Base-by-base conservation (phyloP, 2,113 vertebrate genomes). In the Tetrao urogallus region DNA sequence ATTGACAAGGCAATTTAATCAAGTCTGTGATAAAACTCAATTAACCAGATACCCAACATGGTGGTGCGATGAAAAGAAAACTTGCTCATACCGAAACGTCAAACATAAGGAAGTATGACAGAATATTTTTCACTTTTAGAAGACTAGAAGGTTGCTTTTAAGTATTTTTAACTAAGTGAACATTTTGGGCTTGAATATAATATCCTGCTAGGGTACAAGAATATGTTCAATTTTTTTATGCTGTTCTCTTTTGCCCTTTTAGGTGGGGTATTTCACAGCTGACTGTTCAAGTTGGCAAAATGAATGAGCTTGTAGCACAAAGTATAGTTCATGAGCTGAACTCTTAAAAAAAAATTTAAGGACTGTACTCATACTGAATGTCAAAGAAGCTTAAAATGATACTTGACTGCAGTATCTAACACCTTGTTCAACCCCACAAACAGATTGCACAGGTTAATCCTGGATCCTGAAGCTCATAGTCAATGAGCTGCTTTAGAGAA, bases 361-460 rank as follows among this genome's bases (percentile, higher is more conserved):
- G 13, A n/a, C 3, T 42, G 18, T 88, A 50, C 5, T 69, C 27
- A 71, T 78, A 78, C 36, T 34, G 16, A 47, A 28, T 9, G 6
- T 24, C 78, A 78, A 1, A 16, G 56, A 86, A 86, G 28, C 12
- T 78, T 54, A 86, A 92, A 78, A 1, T 47, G 34, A 25, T 45
- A 50, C 21, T 75, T 47, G 10, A 52, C 42, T 91, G 65, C n/a
- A 75, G 21, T 10, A 6, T 54, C 48, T 78, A 52, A 80, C 20
- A n/a, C 11, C 9, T 81, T 47, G 42, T 89, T 87, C 36, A 25
- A 64, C 5, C 13, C 20, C 34, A 80, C 60, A 88, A 88, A 86
- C n/a, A 80, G n/a, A 92, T 66, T 28, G 50, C 19, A 40, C 27
- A 78, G 57, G 80, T 82, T 83, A 93, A 94, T 86, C 73, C 57